A percentile compares a stretch with the other conserved stretches of the same genome.
phyloP scores from a whole-genome alignment of 2,797 vertebrate species.

The Scomberomorus guttatus region DNA sequence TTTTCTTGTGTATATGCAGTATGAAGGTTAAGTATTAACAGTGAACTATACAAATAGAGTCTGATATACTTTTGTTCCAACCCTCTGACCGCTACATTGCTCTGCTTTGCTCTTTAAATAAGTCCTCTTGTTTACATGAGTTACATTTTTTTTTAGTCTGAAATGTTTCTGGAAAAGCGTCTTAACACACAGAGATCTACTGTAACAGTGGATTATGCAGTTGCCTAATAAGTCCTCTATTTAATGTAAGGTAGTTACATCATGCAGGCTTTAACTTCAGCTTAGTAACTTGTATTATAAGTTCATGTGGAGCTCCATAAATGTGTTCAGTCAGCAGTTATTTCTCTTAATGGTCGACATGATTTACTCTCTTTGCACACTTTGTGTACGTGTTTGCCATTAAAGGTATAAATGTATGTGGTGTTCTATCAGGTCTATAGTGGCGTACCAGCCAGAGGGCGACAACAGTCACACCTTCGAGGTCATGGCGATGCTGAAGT shows the following conservation, averaged over 20 bases:
- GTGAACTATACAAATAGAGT: not conserved
- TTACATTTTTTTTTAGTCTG: slow-evolving; percentile 10
- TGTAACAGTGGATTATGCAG: not conserved
- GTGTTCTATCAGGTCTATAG: slow-evolving; percentile 89
- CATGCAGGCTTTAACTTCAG: not conserved
- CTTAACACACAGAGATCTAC: not conserved
- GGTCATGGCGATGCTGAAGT: slow-evolving; percentile 94
- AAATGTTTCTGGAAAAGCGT: not conserved
- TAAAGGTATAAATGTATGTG: slow-evolving; percentile 15
- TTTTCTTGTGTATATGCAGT: not conserved
- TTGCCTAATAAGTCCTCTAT: not conserved
- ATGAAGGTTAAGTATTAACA: slow-evolving; percentile 23
- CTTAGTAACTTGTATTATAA: not conserved
- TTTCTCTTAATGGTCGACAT: not conserved
- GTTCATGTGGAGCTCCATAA: not conserved
- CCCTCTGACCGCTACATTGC: not conserved
- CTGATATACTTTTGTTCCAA: slow-evolving; percentile 6
- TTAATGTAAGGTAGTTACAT: not conserved
- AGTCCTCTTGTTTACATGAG: not conserved
- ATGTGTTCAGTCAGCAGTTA: not conserved
- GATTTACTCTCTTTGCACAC: not conserved
- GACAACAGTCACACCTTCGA: slow-evolving; percentile 98
- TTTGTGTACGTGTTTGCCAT: not conserved
- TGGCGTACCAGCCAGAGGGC: slow-evolving; percentile 94
- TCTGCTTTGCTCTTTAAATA: slow-evolving; percentile 21